phyloP scores from a whole-genome alignment of 2,113 vertebrate genomes.

The Lophochroa leadbeateri region DNA sequence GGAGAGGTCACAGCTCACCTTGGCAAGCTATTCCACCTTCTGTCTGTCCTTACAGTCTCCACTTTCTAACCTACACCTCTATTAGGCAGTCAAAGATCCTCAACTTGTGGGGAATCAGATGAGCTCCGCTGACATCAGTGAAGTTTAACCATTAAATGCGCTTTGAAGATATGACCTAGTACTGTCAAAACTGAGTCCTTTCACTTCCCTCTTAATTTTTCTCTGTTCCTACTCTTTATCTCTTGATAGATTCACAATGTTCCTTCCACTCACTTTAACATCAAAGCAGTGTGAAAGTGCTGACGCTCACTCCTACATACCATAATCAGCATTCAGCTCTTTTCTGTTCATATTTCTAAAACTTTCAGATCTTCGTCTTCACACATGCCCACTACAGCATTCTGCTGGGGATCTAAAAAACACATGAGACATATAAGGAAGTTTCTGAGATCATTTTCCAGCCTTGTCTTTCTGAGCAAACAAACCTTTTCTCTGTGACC shows the following conservation, averaged over 20 bases:
- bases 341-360: slow-evolving; percentile 39
- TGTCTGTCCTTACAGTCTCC: background rate
- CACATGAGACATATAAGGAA: background rate
- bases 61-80: background rate
- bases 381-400: slow-evolving; percentile 37
- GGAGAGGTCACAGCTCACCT: background rate
- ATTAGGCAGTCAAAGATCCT: background rate
- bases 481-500: background rate
- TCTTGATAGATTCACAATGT: slow-evolving; percentile 35
- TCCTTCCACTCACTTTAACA: slow-evolving; percentile 37
- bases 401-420: slow-evolving; percentile 18
- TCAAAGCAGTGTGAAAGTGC: slow-evolving; percentile 57
- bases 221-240: slow-evolving; percentile 28
- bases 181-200: slow-evolving; percentile 52
- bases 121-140: background rate
- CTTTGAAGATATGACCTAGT: slow-evolving; percentile 38
- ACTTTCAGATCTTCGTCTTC: slow-evolving; percentile 33
- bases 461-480: background rate
- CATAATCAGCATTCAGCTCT: slow-evolving; percentile 30
- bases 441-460: background rate
- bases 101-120: background rate
- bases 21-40: background rate
- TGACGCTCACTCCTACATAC: slow-evolving; percentile 52
- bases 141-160: slow-evolving; percentile 2
- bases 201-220: slow-evolving; percentile 31